phyloP scores from a whole-genome alignment of 2,888 invertebrate species.

The Hyalella azteca region DNA sequence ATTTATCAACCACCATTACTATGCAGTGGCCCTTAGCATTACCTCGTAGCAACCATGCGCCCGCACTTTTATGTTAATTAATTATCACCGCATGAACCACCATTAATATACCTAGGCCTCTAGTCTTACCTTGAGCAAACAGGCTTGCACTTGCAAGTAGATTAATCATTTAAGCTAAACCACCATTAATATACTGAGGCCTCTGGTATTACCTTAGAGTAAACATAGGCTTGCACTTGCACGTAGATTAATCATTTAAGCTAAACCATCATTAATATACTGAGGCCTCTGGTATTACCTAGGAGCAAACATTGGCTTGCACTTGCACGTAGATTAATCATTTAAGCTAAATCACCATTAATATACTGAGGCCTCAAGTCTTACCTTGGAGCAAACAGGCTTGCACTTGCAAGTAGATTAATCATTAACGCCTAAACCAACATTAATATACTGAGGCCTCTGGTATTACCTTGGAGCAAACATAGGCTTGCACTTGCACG shows the following conservation, averaged over 20 bases:
- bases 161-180: no score
- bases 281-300: no score
- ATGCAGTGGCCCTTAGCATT: no score
- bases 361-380: no score
- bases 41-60: background rate
- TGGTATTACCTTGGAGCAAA: constrained; percentile 66
- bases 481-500: constrained; percentile 74
- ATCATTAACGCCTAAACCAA: background rate
- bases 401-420: background rate
- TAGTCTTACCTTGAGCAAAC: background rate
- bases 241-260: no score
- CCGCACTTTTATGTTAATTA: background rate
- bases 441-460: background rate
- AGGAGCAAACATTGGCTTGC: background rate
- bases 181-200: no score
- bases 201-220: background rate
- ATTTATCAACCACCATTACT: no score
- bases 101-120: no score
- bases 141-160: background rate
- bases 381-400: background rate
- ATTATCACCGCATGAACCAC: no score
- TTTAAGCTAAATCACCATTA: no score
- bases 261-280: no score
- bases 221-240: background rate
- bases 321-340: background rate